A percentile compares a stretch with the other conserved stretches of the same genome.
phyloP scores from a whole-genome alignment of 2,888 invertebrate genomes.

The Calephelis perditalis region DNA sequence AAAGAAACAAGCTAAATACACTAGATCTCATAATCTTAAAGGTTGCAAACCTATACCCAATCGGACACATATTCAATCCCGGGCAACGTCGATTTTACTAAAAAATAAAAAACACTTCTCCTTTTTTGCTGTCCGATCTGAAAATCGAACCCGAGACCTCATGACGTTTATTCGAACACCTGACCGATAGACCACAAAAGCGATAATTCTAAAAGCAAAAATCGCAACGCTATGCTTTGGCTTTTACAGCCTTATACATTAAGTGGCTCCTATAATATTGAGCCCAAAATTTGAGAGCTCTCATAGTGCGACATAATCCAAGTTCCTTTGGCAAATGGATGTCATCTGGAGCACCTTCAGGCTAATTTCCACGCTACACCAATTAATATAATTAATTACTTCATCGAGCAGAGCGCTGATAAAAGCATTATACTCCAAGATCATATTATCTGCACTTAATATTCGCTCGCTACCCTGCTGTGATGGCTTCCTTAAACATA shows the following conservation, averaged over 20 bases:
- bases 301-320: constrained; percentile 23
- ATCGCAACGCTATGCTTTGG: not conserved
- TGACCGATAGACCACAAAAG: too few species aligned
- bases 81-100: too few species aligned
- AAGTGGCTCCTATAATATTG: constrained; percentile 3
- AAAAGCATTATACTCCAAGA: constrained; percentile 42
- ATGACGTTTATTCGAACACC: too few species aligned
- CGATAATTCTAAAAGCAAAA: not conserved
- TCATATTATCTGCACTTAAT: constrained; percentile 42
- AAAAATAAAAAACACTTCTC: too few species aligned
- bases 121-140: too few species aligned
- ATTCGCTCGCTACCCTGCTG: not conserved
- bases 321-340: constrained; percentile 23
- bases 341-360: constrained; percentile 24
- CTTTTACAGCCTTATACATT: not conserved
- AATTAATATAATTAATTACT: constrained; percentile 48
- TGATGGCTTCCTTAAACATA: too few species aligned
- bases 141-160: too few species aligned
- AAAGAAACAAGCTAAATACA: too few species aligned
- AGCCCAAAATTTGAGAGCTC: constrained; percentile 21
- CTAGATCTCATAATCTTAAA: too few species aligned
- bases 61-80: too few species aligned
- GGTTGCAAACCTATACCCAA: too few species aligned
- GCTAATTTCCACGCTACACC: constrained; percentile 43
- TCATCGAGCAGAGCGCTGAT: constrained; percentile 41